Conservation (phyloP, 2,888 invertebrate genomes). For the Oxyteleia sp. region DNA sequence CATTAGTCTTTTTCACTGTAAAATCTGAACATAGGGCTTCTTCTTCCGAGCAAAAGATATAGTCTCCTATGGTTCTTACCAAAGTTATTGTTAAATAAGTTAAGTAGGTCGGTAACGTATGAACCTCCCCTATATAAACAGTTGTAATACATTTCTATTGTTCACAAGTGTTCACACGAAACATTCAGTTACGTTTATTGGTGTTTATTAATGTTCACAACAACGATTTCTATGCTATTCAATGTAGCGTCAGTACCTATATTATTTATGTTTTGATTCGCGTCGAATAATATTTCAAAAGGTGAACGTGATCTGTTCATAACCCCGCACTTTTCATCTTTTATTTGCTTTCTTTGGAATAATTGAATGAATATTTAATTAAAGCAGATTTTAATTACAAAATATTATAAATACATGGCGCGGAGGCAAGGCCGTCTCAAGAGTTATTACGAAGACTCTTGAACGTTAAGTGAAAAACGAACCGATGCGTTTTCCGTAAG, state of each 20-base stretch:
- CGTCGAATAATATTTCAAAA: constrained; percentile 7
- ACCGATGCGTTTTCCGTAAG: constrained; percentile 44
- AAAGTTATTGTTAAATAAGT: too few species aligned
- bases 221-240: neutral
- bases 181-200: too few species aligned
- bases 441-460: constrained; percentile 53
- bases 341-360: constrained; percentile 35
- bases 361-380: constrained; percentile 64
- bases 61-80: too few species aligned
- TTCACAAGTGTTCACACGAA: too few species aligned
- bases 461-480: constrained; percentile 37
- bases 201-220: neutral
- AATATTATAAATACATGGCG: constrained; percentile 58
- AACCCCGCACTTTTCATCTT: constrained; percentile 13
- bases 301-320: constrained; percentile 3
- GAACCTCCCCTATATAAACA: too few species aligned
- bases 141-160: too few species aligned
- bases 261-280: too few species aligned
- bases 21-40: too few species aligned
- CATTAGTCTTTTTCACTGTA: too few species aligned
- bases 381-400: constrained; percentile 60
- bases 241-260: too few species aligned
- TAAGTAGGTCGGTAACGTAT: too few species aligned
- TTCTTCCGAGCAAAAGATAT: too few species aligned
- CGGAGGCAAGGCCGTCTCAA: constrained; percentile 39